phyloP scores from a whole-genome alignment of 1,140 invertebrate genomes.

The Teleogryllus occipitalis region DNA sequence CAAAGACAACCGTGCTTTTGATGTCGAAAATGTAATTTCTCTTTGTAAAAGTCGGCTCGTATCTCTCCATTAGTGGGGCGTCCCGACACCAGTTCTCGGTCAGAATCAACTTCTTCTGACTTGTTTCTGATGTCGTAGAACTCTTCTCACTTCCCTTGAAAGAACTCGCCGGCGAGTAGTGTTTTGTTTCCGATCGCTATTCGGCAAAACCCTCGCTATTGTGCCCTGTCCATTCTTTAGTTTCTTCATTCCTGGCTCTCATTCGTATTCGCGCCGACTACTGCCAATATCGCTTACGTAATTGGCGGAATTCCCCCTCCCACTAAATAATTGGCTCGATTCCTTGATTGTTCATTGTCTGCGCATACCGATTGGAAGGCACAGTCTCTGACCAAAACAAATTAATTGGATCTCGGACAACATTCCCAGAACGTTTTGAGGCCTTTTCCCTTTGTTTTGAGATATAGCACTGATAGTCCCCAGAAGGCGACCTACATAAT shows the following conservation, averaged over 20 bases:
- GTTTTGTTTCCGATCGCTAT: not conserved
- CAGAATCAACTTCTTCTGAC: not conserved
- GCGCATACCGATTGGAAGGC: not conserved
- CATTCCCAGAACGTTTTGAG: not conserved
- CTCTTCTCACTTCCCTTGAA: not conserved
- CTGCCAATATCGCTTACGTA: not conserved
- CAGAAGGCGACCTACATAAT: not conserved
- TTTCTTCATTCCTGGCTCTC: not conserved
- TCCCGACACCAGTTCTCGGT: no score
- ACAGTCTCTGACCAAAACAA: not conserved
- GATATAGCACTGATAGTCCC: not conserved
- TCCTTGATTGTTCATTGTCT: not conserved
- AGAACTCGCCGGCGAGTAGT: not conserved
- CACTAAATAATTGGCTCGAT: not conserved
- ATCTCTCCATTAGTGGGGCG: not conserved
- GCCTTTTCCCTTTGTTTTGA: not conserved
- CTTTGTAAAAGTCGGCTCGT: not conserved
- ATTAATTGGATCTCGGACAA: not conserved
- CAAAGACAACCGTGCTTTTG: no score
- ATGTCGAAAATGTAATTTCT: not conserved
- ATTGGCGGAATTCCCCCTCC: not conserved
- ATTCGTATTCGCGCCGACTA: not conserved
- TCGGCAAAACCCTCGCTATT: not conserved
- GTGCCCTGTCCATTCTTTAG: not conserved
- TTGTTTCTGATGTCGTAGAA: not conserved